These are phyloP conservation scores for Chaetoderma sp. DNA, from an alignment of 2,888 invertebrate species.

Conservation along the genomic window DNA sequence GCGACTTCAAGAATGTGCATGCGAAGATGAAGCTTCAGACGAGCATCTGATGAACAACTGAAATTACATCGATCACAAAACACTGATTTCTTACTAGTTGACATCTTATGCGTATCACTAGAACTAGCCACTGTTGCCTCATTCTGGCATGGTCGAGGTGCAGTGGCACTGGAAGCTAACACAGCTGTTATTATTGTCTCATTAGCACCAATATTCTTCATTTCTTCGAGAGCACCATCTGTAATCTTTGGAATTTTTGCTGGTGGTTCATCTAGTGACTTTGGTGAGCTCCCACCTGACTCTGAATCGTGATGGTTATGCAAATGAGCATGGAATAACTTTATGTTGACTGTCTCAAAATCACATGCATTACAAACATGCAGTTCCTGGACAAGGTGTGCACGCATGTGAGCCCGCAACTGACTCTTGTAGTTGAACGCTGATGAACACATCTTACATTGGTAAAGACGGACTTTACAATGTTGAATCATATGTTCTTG, in stretches of 20 bases:
- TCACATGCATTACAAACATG: constrained; percentile 58
- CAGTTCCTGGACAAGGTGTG: constrained; percentile 58
- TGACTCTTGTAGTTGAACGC: constrained; percentile 66
- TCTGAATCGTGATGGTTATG: constrained; percentile 30
- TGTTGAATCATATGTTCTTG: constrained; percentile 67
- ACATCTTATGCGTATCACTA: constrained; percentile 1
- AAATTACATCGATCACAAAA: constrained; percentile 26
- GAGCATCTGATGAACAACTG: constrained; percentile 9
- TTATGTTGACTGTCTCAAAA: constrained; percentile 54
- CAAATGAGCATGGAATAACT: constrained; percentile 43
- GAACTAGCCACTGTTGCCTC: neutral
- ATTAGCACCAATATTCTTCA: constrained; percentile 33
- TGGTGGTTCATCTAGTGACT: constrained; percentile 39
- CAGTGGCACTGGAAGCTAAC: too few relatives aligned
- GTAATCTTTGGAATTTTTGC: constrained; percentile 17
- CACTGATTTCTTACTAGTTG: neutral
- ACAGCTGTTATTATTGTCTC: too few relatives aligned
- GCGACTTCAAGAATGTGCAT: neutral
- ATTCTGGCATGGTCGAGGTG: too few relatives aligned
- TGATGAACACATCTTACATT: constrained; percentile 61
- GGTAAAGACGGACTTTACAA: constrained; percentile 63
- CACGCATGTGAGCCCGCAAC: constrained; percentile 66
- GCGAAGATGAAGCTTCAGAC: neutral
- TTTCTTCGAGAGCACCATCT: constrained; percentile 28
- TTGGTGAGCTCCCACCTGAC: constrained; percentile 39